Conservation (phyloP, 2,888 invertebrate species). For the Leptinotarsa rubiginosa region DNA sequence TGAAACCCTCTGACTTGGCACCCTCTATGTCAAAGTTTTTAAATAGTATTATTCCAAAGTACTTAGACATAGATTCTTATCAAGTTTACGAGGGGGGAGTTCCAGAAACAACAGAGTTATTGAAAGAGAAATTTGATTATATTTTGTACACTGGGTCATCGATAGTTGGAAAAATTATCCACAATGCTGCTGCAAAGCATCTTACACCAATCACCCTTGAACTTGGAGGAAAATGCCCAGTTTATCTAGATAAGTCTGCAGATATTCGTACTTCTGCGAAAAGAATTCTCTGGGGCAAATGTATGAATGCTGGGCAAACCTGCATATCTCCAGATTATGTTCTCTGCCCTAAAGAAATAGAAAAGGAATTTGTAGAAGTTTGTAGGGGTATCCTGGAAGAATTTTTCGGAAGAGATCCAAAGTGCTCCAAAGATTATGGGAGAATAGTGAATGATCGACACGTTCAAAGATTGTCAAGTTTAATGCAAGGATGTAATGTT, state of each 20-base stretch:
- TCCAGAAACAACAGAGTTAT: slow-evolving; percentile 74
- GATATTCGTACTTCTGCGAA: slow-evolving; percentile 81
- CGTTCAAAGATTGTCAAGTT: slow-evolving; percentile 73
- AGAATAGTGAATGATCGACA: slow-evolving; percentile 88
- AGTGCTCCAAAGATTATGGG: slow-evolving; percentile 85
- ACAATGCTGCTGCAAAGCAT: slow-evolving; percentile 77
- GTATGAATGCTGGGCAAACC: slow-evolving; percentile 91
- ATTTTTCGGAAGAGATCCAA: slow-evolving; percentile 86
- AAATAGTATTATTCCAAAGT: slow-evolving; percentile 83
- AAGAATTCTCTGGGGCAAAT: slow-evolving; percentile 94
- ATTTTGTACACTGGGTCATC: slow-evolving; percentile 83
- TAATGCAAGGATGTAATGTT: slow-evolving; percentile 78
- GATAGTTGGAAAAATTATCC: slow-evolving; percentile 75
- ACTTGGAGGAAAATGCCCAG: slow-evolving; percentile 83
- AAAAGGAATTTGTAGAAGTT: slow-evolving; percentile 71
- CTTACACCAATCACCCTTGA: slow-evolving; percentile 82
- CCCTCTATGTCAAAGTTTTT: slow-evolving; percentile 78
- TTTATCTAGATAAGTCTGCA: slow-evolving; percentile 85
- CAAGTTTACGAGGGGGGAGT: slow-evolving; percentile 74
- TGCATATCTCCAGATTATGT: slow-evolving; percentile 96
- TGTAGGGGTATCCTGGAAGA: slow-evolving; percentile 77
- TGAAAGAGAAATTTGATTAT: slow-evolving; percentile 79
- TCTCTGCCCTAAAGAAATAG: slow-evolving; percentile 81
- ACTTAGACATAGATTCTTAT: slow-evolving; percentile 82
- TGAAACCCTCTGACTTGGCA: slow-evolving; percentile 94